phyloP scores from a whole-genome alignment of 2,113 vertebrate species.

The Pomatostomus ruficeps region DNA sequence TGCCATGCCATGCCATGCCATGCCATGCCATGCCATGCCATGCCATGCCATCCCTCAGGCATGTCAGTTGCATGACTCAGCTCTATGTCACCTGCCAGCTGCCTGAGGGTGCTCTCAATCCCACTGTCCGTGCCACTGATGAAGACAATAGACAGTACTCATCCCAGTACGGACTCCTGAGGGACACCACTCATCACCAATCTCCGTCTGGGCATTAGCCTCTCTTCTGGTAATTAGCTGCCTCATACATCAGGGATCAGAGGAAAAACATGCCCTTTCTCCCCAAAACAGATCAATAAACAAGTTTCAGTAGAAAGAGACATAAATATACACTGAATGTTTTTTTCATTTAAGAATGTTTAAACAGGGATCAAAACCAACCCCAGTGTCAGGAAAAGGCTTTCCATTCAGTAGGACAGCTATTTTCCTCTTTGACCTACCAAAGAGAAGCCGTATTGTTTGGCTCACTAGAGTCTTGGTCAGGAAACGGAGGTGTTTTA shows the following conservation, averaged over 20 bases:
- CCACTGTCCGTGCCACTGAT: rapidly evolving
- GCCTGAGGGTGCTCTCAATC: not conserved
- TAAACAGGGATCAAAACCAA: not conserved
- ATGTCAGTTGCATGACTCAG: rapidly evolving
- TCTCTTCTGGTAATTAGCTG: not conserved
- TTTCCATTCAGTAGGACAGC: not conserved
- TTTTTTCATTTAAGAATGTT: not conserved
- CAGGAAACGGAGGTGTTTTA: not conserved
- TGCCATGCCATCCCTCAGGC: not conserved
- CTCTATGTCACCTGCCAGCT: not conserved
- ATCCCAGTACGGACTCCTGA: rapidly evolving
- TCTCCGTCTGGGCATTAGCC: not conserved
- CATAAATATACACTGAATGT: not conserved
- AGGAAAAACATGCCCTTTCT: not conserved
- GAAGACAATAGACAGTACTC: not conserved
- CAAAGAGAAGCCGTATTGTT: not conserved
- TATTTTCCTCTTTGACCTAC: not conserved
- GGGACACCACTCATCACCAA: not conserved
- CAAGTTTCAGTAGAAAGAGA: not conserved
- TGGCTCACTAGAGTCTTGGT: not conserved
- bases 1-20: not conserved
- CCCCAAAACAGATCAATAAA: not conserved
- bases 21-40: not conserved
- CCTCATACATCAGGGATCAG: not conserved
- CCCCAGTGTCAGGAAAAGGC: not conserved